Evolutionary conservation across 2,113 vertebrate genomes (phyloP), one percentile per base, ranked within the genome.

Genomic region (Pelvicachromis taeniatus): DNA sequence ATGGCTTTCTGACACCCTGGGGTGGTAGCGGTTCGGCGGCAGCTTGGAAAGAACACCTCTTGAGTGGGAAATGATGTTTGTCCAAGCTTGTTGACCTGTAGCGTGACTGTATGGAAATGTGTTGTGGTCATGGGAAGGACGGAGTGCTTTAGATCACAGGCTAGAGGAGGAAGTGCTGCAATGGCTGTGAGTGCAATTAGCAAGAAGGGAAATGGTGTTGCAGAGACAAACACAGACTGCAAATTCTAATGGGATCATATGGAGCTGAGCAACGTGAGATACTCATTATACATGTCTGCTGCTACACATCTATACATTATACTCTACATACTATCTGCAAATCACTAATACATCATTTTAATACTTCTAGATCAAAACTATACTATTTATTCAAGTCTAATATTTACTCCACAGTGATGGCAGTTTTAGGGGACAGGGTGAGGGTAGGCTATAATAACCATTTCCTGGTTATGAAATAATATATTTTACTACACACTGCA

Each of bases 1-100:
- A 93, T 94, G 91, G 89, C 88, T 93, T 91, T 87, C 81, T 84
- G 88, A 94, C 87, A 90, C 86, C 58, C 87, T 75, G 84, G 81
- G 56, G 80, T 42, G 80, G 61, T 78, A 21, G 84, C 45, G 85
- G 77, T 63, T 50, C 8, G 6, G 82, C 12, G 77, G 79, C 7
- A 48, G 79, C 50, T 82, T 19, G 70, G 83, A 80, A 75, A 42
- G 88, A 87, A 91, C 85, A 90, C 93, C 70, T 89, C 84, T 23
- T 77, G 80, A 94, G 91, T 87, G 88, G 89, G 7, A 73, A 89
- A 85, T 56, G 29, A 54, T 90, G 93, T 91, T 90, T 89, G 88
- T 87, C 83, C 85, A 45, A 50, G 78, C 77, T 82, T 78, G 85
- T 85, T 88, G 88, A 91, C 83, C 80, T 70, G 52, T 35, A 13